These are phyloP conservation scores for Lamellibrachia columna DNA, from an alignment of 2,888 invertebrate species.

Conservation along the genomic window DNA sequence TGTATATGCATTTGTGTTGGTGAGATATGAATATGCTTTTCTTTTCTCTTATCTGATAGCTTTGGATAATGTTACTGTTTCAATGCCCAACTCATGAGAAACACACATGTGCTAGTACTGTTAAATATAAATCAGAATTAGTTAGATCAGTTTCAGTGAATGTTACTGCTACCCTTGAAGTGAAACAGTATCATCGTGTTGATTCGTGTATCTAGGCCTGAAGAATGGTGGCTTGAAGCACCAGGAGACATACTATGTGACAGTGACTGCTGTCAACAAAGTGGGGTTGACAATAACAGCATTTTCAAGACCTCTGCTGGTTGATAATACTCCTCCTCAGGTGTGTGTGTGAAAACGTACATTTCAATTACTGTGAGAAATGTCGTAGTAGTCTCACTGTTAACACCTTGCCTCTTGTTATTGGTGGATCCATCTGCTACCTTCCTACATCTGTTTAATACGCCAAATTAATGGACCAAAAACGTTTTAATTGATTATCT, in stretches of 20 bases:
- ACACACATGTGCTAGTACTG: no score
- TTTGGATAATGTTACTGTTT: no score
- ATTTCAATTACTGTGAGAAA: background rate
- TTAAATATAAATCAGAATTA: no score
- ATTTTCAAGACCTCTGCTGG: background rate
- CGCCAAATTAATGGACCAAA: no score
- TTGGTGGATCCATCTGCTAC: no score
- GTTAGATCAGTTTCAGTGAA: background rate
- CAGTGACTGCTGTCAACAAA: background rate
- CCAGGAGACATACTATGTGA: background rate
- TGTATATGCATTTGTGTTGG: no score
- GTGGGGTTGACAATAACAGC: background rate
- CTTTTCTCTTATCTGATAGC: no score
- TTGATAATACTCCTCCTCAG: background rate
- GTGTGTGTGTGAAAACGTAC: background rate
- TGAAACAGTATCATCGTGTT: background rate
- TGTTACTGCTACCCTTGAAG: background rate
- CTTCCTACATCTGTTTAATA: no score
- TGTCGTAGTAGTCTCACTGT: background rate
- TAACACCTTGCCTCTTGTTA: no score
- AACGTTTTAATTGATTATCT: no score
- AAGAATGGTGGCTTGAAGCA: background rate
- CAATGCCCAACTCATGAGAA: no score
- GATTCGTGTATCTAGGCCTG: background rate
- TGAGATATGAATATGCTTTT: no score